Evolutionary conservation across 1,140 invertebrate species (phyloP).

Genomic region (Musca vetustissima): DNA sequence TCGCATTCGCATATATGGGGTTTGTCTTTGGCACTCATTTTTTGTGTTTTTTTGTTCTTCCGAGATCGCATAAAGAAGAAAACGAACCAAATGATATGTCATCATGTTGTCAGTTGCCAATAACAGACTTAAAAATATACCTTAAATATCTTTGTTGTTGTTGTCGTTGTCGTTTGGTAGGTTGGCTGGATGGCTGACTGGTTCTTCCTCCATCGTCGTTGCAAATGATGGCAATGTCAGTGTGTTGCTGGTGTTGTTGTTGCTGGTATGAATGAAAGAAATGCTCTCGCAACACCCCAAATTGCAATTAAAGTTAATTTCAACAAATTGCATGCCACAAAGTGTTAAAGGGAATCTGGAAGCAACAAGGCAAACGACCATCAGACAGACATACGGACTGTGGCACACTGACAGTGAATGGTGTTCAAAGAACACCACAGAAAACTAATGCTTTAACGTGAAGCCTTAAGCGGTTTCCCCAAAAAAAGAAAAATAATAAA

Average conservation of each 20-base stretch:
- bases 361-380: background rate
- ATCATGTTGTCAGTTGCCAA: conserved; percentile 25
- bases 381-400: too few relatives aligned
- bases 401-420: too few relatives aligned
- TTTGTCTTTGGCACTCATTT: too few relatives aligned
- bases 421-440: background rate
- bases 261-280: conserved; percentile 2
- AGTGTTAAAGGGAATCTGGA: conserved; percentile 51
- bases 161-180: too few relatives aligned
- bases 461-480: too few relatives aligned
- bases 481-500: too few relatives aligned
- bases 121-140: conserved; percentile 22
- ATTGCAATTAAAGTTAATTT: conserved; percentile 56
- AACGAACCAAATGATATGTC: conserved; percentile 22
- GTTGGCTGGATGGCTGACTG: too few relatives aligned
- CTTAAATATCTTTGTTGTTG: conserved; percentile 10
- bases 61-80: background rate
- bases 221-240: background rate
- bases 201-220: too few relatives aligned
- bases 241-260: too few relatives aligned
- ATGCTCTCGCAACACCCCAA: conserved; percentile 29
- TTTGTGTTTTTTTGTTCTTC: too few relatives aligned
- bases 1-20: too few relatives aligned
- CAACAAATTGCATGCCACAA: conserved; percentile 55
- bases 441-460: too few relatives aligned